Base-by-base conservation (phyloP, 2,113 vertebrate species). In the Maccullochella peelii region DNA sequence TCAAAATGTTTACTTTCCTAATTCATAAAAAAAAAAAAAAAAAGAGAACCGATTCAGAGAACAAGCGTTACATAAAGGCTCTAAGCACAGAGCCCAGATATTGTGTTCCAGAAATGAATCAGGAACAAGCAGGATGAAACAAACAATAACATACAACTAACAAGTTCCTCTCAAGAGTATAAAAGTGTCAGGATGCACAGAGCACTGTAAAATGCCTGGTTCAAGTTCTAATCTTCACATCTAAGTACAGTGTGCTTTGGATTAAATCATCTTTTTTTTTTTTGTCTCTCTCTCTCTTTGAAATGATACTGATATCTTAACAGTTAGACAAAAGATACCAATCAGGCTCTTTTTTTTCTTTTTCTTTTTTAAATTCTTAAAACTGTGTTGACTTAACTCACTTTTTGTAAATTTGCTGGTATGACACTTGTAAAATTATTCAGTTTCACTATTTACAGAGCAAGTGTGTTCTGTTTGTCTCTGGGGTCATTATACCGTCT, bases 171-270 rank as follows among this genome's bases (percentile, higher is more conserved):
- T 93, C 85, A 73, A 79, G 89, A 94, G 94, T 96, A 95, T 89
- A 95, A 95, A 95, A 96, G 91, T 93, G 94, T 94, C 91, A 84
- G 92, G 89, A 92, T 93, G 90, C 89, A 86, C 88, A 90, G 92
- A 94, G 90, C 92, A 85, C 86, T 86, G 80, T 95, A 95, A 97
- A 97, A 97, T 95, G 96, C 95, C 94, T 92, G 96, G 95, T 96
- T 93, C 87, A 87, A 93, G 91, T 95, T 94, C 94, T 96, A 93
- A 94, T 93, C 94, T 95, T 95, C 91, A 94, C 95, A 93, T 96
- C 93, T 93, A 86, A 88, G 83, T 94, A 96, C 96, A 97, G 96
- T 98, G 96, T 97, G 96, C 96, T 97, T 97, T 96, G 96, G 97
- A 97, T 95, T 94, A 72, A 91, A 89, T 91, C 67, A 16, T 86